Evolutionary conservation across 1,140 invertebrate species (phyloP).

Genomic region (Drosophila repletoides): DNA sequence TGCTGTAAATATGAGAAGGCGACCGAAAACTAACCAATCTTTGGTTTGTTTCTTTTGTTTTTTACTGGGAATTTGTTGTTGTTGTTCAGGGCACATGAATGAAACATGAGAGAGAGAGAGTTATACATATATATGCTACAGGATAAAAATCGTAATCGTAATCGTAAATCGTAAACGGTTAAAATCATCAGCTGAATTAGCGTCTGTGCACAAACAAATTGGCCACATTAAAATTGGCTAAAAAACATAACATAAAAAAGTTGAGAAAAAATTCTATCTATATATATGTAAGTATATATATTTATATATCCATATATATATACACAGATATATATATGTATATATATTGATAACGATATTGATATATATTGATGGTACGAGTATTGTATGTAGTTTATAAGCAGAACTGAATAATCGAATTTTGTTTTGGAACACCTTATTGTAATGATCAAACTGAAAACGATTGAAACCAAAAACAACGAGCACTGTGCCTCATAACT

Average conservation of each 20-base stretch:
- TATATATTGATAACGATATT: no score
- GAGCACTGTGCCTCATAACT: constrained; percentile 36
- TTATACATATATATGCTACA: constrained; percentile 36
- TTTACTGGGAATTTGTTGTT: constrained; percentile 42
- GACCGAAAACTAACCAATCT: constrained; percentile 86
- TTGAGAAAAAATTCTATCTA: constrained; percentile 14
- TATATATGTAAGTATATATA: not conserved
- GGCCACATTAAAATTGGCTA: not conserved
- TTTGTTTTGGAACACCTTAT: not conserved
- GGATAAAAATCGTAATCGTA: constrained; percentile 25
- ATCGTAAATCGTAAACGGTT: not conserved
- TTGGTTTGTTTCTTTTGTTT: constrained; percentile 38
- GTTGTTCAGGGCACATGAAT: constrained; percentile 42
- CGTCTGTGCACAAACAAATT: constrained; percentile 36
- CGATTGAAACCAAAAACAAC: constrained; percentile 36
- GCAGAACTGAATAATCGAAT: constrained; percentile 10
- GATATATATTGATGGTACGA: no score
- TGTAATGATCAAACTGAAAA: constrained; percentile 42
- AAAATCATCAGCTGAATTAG: constrained; percentile 16
- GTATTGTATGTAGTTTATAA: constrained; percentile 7
- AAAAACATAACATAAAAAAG: constrained; percentile 10
- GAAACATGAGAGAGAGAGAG: constrained; percentile 40
- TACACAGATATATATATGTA: no score
- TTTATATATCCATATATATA: no score
- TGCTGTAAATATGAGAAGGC: constrained; percentile 91